These are phyloP conservation scores for Corynorhinus townsendii DNA, from an alignment of 2,113 vertebrate species.

Conservation along the genomic window DNA sequence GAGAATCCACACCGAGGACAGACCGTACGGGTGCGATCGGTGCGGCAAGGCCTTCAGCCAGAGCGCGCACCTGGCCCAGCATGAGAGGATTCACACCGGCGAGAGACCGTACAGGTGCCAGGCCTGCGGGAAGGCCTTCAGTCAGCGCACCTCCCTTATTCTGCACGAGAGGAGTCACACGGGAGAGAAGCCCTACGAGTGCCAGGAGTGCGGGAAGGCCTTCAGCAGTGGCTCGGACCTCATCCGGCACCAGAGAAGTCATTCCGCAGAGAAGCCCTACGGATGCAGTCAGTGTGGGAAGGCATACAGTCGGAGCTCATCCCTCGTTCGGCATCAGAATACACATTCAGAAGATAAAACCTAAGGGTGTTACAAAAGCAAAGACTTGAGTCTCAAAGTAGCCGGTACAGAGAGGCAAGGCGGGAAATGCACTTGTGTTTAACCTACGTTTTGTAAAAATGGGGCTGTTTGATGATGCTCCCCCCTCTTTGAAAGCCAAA, in stretches of 20 bases:
- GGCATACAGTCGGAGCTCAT: slow-evolving; percentile 65
- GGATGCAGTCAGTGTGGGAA: slow-evolving; percentile 66
- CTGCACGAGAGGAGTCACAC: slow-evolving; percentile 84
- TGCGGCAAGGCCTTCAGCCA: slow-evolving; percentile 74
- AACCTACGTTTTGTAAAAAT: not conserved
- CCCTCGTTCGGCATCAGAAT: slow-evolving; percentile 63
- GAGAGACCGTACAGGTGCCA: slow-evolving; percentile 77
- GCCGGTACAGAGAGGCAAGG: not conserved
- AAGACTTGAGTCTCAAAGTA: not conserved
- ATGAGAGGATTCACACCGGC: slow-evolving; percentile 66
- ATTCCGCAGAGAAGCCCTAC: slow-evolving; percentile 73
- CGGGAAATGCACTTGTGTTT: not conserved
- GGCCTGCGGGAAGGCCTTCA: slow-evolving; percentile 83
- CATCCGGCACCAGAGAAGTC: slow-evolving; percentile 67
- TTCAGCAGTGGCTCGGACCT: slow-evolving; percentile 66
- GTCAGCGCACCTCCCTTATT: slow-evolving; percentile 81
- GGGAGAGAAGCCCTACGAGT: slow-evolving; percentile 75
- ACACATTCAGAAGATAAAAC: slow-evolving; percentile 40
- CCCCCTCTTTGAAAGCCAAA: slow-evolving; percentile 6
- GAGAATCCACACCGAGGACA: slow-evolving; percentile 70
- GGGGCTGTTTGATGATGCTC: not conserved
- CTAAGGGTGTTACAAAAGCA: not conserved
- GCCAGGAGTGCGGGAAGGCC: slow-evolving; percentile 64
- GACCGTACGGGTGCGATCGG: slow-evolving; percentile 60
- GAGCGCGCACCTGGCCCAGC: slow-evolving; percentile 64